Evolutionary conservation across 2,888 invertebrate genomes (phyloP).

Genomic region (Zootermopsis nevadensis): DNA sequence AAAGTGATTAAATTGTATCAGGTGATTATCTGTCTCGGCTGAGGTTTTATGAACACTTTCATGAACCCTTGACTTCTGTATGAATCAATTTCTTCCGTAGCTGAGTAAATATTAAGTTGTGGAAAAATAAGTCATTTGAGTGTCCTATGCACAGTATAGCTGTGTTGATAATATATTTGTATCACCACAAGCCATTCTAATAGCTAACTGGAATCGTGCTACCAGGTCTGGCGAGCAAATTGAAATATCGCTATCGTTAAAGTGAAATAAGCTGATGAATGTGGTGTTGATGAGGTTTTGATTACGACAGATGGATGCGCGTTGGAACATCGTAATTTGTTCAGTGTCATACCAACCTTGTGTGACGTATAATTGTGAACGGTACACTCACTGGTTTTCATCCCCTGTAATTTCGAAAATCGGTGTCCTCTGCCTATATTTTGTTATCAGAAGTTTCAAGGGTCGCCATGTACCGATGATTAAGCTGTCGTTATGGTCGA

Average conservation of each 20-base stretch:
- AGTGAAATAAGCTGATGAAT: background rate
- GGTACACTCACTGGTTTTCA: background rate
- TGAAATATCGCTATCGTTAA: background rate
- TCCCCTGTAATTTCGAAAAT: background rate
- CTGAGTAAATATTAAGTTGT: no score
- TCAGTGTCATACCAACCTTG: background rate
- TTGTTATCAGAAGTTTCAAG: background rate
- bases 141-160: no score
- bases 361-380: background rate
- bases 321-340: conserved; percentile 11
- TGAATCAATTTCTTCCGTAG: no score
- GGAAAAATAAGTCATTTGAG: no score
- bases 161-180: no score
- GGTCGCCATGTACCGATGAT: background rate
- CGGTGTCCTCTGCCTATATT: background rate
- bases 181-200: no score
- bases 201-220: no score
- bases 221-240: background rate
- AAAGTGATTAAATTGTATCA: no score
- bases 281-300: conserved; percentile 6
- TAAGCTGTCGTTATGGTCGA: background rate
- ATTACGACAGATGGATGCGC: conserved; percentile 11
- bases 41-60: no score
- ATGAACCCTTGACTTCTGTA: no score
- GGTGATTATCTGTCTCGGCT: no score